Conservation (phyloP, 2,797 vertebrate genomes). For the Tadarida brasiliensis region DNA sequence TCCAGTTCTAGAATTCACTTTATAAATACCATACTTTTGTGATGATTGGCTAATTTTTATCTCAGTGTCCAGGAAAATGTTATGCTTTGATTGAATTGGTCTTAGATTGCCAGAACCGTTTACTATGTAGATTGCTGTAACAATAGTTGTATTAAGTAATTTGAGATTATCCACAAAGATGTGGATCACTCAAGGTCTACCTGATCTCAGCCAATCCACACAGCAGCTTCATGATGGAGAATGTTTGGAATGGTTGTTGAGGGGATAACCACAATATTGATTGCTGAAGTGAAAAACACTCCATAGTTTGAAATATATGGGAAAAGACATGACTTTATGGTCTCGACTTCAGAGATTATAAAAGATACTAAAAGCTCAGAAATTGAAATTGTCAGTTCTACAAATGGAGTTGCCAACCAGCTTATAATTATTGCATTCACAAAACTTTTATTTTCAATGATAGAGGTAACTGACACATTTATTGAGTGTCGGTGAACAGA, state of each 20-base stretch:
- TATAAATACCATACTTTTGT: background rate
- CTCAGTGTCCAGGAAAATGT: background rate
- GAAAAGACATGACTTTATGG: background rate
- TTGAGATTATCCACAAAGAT: background rate
- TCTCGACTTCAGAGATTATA: background rate
- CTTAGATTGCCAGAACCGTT: background rate
- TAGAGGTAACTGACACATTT: constrained; percentile 31
- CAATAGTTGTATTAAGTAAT: background rate
- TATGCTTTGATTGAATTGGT: background rate
- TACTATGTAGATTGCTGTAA: background rate
- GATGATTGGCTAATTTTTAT: background rate
- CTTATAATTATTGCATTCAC: constrained; percentile 10
- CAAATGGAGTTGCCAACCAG: constrained; percentile 12
- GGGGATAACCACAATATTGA: background rate
- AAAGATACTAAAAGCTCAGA: background rate
- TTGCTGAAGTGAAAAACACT: constrained; percentile 3
- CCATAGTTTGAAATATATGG: background rate
- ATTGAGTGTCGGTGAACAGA: background rate
- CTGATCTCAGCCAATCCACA: background rate
- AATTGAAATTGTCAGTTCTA: background rate
- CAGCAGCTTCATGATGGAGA: background rate
- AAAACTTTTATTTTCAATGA: constrained; percentile 21
- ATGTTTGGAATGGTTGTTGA: background rate
- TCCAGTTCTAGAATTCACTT: background rate
- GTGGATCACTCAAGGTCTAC: background rate